Conservation (phyloP, 2,888 invertebrate genomes). For the Nemotelus nigrinus region DNA sequence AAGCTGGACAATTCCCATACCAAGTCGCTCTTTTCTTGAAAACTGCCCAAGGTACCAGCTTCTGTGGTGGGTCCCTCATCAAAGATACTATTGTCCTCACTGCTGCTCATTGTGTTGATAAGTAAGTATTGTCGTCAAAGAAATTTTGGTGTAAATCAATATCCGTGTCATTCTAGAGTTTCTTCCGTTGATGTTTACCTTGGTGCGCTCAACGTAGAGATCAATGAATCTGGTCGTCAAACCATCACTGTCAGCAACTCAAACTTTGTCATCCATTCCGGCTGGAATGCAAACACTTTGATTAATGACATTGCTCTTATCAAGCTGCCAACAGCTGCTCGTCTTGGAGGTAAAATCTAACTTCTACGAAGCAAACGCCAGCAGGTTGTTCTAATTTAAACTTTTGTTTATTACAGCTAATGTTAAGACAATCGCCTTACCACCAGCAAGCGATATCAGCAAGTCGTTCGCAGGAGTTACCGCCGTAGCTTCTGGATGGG, state of each 20-base stretch:
- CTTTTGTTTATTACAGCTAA: not conserved
- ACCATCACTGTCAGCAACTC: not conserved
- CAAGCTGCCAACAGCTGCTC: conserved; percentile 12
- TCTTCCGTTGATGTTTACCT: conserved; percentile 3
- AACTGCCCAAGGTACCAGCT: not conserved
- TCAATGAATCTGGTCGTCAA: conserved; percentile 6
- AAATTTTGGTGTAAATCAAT: not conserved
- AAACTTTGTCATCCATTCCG: conserved; percentile 7
- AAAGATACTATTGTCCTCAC: conserved; percentile 2
- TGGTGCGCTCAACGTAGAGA: conserved; percentile 14
- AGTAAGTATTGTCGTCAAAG: not conserved
- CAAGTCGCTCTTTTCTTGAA: conserved; percentile 28
- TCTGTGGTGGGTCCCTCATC: conserved; percentile 37
- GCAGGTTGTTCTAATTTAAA: not conserved
- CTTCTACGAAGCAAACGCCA: not conserved
- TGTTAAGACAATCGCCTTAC: conserved; percentile 5
- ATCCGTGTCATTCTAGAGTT: not conserved
- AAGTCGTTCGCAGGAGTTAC: not conserved
- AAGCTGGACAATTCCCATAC: conserved; percentile 25
- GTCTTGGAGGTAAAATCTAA: conserved; percentile 20
- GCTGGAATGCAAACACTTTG: conserved; percentile 9
- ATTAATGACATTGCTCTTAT: conserved; percentile 33
- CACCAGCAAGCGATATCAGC: not conserved
- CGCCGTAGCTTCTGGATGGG: conserved; percentile 35
- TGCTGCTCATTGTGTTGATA: conserved; percentile 42